Percentiles rank a stretch among this genome's conserved stretches.
Evolutionary conservation across 1,140 invertebrate genomes (phyloP).

Genomic region (Eupristina koningsbergeri): DNA sequence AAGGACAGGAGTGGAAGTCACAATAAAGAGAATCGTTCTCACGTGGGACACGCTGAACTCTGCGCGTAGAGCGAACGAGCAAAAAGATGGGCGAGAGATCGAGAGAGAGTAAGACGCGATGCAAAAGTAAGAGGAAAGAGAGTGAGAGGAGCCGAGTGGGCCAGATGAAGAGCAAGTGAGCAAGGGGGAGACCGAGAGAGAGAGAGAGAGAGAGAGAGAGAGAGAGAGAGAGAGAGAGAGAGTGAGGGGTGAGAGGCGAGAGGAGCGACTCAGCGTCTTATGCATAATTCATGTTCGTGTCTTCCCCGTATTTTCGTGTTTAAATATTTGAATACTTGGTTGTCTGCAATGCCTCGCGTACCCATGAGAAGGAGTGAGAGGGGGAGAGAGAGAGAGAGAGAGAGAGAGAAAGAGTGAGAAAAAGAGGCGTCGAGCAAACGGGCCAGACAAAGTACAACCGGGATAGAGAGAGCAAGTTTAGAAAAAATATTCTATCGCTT

Average conservation of each 20-base stretch:
- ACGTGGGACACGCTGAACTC: conserved; percentile 27
- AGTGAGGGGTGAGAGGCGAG: conserved; percentile 44
- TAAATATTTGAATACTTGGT: conserved; percentile 72
- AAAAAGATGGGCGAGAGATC: conserved; percentile 52
- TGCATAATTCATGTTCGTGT: conserved; percentile 69
- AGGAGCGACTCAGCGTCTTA: conserved; percentile 57
- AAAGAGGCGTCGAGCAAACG: conserved; percentile 48
- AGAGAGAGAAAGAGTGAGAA: too few species aligned
- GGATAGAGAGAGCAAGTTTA: conserved; percentile 23
- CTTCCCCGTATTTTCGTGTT: conserved; percentile 70
- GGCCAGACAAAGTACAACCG: conserved; percentile 42
- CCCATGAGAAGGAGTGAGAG: conserved; percentile 49
- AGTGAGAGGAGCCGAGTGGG: neutral
- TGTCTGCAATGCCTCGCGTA: conserved; percentile 58
- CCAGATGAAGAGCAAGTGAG: conserved; percentile 46
- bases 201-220: neutral
- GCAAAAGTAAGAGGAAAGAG: neutral
- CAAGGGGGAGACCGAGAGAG: conserved; percentile 35
- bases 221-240: conserved; percentile 36
- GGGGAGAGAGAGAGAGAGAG: too few species aligned
- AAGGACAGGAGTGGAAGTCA: conserved; percentile 39
- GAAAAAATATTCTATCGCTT: conserved; percentile 64
- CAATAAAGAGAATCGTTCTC: conserved; percentile 45
- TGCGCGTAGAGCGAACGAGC: neutral
- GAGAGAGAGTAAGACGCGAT: conserved; percentile 42